These are phyloP conservation scores for Protonemura montana DNA, from an alignment of 2,888 invertebrate species.

Conservation along the genomic window DNA sequence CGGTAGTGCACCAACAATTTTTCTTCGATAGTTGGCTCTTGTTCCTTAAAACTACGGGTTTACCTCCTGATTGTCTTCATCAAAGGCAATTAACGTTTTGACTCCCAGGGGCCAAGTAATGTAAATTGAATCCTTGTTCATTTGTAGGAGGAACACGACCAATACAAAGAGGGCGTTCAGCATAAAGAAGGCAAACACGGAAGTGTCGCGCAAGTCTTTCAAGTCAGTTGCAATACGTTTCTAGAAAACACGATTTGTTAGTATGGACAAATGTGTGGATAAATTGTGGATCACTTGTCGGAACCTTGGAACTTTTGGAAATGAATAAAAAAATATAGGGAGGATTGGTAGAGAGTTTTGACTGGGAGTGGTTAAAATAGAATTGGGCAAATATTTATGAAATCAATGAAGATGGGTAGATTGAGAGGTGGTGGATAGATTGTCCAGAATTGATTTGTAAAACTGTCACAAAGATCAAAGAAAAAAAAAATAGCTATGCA, in stretches of 20 bases:
- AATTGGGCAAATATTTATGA: no score
- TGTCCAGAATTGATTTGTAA: no score
- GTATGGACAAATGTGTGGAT: neutral
- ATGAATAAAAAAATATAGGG: neutral
- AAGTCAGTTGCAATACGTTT: constrained; percentile 61
- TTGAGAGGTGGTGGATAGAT: no score
- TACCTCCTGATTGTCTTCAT: constrained; percentile 58
- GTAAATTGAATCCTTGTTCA: constrained; percentile 74
- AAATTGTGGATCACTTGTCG: neutral
- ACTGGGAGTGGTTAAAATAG: no score
- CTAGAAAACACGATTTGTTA: constrained; percentile 51
- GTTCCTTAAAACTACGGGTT: constrained; percentile 51
- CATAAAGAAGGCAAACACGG: constrained; percentile 76
- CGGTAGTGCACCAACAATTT: neutral
- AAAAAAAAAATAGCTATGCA: no score
- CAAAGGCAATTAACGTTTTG: constrained; percentile 62
- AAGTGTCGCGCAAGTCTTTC: constrained; percentile 71
- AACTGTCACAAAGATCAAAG: no score
- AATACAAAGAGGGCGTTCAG: constrained; percentile 79
- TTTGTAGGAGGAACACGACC: constrained; percentile 75
- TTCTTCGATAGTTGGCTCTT: neutral
- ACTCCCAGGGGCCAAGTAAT: constrained; percentile 73
- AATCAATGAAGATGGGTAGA: no score
- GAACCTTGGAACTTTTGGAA: neutral
- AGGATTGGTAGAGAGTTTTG: no score